A percentile compares a stretch with the other conserved stretches of the same genome.
These are phyloP conservation scores for Troides aeacus DNA, from an alignment of 2,888 invertebrate species.

Conservation along the genomic window DNA sequence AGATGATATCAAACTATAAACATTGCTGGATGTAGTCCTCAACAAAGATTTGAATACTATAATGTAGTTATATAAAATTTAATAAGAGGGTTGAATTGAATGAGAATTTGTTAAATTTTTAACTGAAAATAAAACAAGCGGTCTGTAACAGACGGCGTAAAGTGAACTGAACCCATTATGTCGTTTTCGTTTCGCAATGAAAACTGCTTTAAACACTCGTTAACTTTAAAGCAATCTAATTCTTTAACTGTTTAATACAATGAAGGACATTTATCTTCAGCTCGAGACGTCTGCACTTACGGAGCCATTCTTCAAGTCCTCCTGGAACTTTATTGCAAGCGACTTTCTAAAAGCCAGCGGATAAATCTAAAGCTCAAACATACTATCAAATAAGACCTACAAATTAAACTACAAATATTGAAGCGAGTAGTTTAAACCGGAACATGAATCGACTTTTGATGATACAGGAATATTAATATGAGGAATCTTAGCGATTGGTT, in stretches of 20 bases:
- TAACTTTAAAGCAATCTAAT: constrained; percentile 21
- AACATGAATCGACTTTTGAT: no score
- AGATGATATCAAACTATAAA: no score
- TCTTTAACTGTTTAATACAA: constrained; percentile 19
- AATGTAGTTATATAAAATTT: no score
- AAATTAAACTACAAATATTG: background rate
- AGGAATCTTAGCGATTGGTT: no score
- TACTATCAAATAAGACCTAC: constrained; percentile 7
- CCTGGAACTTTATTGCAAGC: constrained; percentile 21
- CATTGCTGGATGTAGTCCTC: no score
- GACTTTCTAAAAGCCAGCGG: constrained; percentile 3
- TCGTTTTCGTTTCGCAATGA: constrained; percentile 9
- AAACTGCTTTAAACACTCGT: constrained; percentile 14
- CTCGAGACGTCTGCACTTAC: constrained; percentile 12
- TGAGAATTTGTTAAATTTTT: no score
- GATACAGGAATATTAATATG: no score
- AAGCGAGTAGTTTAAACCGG: no score
- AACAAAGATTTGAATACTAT: no score
- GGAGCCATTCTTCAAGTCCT: constrained; percentile 17
- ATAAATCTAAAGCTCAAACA: constrained; percentile 20
- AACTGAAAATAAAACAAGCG: no score
- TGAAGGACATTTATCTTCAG: constrained; percentile 21
- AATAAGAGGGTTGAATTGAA: no score
- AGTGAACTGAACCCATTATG: background rate
- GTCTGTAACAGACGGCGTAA: no score